Evolutionary conservation across 2,797 vertebrate genomes (phyloP), one percentile per base, ranked within the genome.

Genomic region (Oreonectes daqikongensis): DNA sequence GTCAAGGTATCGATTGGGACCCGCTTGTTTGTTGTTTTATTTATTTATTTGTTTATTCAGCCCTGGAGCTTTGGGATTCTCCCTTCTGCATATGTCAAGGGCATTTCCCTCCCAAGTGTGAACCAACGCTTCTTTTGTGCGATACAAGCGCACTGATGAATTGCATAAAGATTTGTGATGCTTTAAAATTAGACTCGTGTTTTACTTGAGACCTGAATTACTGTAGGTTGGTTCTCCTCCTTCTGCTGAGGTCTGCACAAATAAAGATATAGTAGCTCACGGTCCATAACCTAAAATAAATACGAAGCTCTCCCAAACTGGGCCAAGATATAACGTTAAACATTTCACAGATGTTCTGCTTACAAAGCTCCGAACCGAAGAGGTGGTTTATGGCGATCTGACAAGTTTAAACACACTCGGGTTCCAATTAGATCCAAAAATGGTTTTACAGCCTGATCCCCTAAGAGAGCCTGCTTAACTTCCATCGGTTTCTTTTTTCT

Each of bases 1-100:
- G 61, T 84, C 80, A 80, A 77, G 73, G 64, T 84, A 85, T 84
- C 55, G 84, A 86, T 87, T 72, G 69, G 57, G 42, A 71, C 72
- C 78, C 35, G 68, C 48, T 77, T 80, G 76, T 80, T 84, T 81
- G 75, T 85, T 75, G 72, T 81, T 75, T 82, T 76, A 78, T 84
- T 83, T 79, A 78, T 84, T 81, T 75, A 60, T 76, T 79, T 80
- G 71, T 81, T 79, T 81, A 81, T 82, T 84, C 72, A 82, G 80
- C 78, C 63, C 65, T 32, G 71, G 65, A 67, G 74, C 76, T 71
- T 61, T 68, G 81, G 60, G 30, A 50, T 69, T 60, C 70, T 61
- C 20, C 69, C 70, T 73, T 85, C 72, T 79, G 75, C 79, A 78
- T 75, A 77, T 78, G 80, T 73, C 77, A 79, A 82, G 79, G 77